Conservation (phyloP, 2,888 invertebrate genomes). For the Cantharis nigra region DNA sequence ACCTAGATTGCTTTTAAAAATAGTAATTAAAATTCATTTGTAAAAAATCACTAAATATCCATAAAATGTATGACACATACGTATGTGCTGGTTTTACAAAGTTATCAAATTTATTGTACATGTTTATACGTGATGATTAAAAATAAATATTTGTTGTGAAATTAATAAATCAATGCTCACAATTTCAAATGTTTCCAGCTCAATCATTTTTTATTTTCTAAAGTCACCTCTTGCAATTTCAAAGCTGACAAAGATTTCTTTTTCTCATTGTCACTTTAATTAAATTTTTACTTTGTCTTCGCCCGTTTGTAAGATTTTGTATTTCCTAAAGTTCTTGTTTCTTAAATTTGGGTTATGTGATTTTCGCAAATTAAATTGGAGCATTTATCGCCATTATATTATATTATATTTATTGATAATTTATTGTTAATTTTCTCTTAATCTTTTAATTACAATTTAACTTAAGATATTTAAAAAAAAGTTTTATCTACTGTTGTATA, state of each 20-base stretch:
- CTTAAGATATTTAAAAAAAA: not conserved
- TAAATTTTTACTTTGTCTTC: not conserved
- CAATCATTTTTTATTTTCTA: not conserved
- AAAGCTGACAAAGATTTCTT: not conserved
- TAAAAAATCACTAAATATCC: not conserved
- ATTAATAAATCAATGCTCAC: not conserved
- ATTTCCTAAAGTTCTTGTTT: not conserved
- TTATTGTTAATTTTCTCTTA: too few relatives aligned
- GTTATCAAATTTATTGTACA: not conserved
- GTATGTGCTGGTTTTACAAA: not conserved
- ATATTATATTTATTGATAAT: too few relatives aligned
- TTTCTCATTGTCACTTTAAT: not conserved
- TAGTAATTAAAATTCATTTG: not conserved
- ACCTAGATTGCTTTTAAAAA: not conserved
- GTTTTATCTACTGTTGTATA: not conserved
- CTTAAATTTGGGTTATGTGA: not conserved
- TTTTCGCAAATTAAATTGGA: not conserved
- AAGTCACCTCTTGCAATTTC: not conserved
- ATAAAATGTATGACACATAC: not conserved
- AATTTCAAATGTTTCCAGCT: not conserved
- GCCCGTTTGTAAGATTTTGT: not conserved
- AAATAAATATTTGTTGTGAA: not conserved
- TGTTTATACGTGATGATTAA: not conserved
- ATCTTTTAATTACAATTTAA: too few relatives aligned
- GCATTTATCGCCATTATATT: not conserved